Percentiles rank a stretch among this genome's conserved stretches.
These are phyloP conservation scores for Turritopsis dohrnii DNA, from an alignment of 30 jellyfish, hydroid and myxozoan species.

Conservation along the genomic window DNA sequence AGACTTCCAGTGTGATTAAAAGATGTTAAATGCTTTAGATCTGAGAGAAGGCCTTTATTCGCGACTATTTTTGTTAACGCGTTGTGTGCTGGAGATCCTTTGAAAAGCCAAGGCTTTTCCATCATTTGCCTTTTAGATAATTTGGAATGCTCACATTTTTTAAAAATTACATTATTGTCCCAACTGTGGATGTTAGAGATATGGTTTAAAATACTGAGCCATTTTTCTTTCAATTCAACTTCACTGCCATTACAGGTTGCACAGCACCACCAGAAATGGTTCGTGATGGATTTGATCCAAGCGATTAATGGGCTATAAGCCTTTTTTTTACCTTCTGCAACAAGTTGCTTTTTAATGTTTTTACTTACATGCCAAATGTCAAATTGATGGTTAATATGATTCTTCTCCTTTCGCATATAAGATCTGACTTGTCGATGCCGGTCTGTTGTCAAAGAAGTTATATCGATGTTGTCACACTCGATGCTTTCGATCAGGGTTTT, in stretches of 20 bases:
- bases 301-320: neutral
- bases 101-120: neutral
- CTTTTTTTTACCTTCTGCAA: neutral
- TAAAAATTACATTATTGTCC: neutral
- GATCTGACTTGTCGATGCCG: constrained; percentile 35
- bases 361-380: constrained; percentile 49
- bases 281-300: constrained; percentile 23
- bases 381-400: constrained; percentile 37
- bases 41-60: no score
- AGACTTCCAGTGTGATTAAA: no score
- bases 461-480: no score
- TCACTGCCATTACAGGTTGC: constrained; percentile 37
- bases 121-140: neutral
- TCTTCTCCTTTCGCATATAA: constrained; percentile 25
- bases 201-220: constrained; percentile 24
- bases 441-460: constrained; percentile 34
- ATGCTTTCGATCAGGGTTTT: no score
- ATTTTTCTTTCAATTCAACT: constrained; percentile 18
- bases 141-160: neutral
- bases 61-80: neutral
- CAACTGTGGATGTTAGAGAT: neutral
- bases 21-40: no score
- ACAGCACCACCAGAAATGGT: constrained; percentile 56
- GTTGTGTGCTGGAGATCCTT: neutral
- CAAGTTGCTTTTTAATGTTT: constrained; percentile 28